Evolutionary conservation across 2,797 vertebrate genomes (phyloP).

Genomic region (Clamator glandarius): DNA sequence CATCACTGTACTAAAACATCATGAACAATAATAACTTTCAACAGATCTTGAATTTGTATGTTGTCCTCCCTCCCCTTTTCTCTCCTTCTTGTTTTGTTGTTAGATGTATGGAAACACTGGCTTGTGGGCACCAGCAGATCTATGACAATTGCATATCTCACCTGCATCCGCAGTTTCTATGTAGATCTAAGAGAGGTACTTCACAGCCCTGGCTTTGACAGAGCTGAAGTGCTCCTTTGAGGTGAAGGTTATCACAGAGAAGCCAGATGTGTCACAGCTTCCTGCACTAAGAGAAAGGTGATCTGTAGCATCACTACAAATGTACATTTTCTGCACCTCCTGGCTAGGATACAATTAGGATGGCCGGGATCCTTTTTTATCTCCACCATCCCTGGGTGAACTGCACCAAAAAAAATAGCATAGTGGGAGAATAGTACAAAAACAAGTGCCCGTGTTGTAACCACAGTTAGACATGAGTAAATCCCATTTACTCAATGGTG

Average conservation of each 20-base stretch:
- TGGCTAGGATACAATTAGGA: too few species aligned
- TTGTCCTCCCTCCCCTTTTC: rapidly evolving
- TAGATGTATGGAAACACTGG: too few species aligned
- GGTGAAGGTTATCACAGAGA: background rate
- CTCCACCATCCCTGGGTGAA: background rate
- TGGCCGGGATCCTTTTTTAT: too few species aligned
- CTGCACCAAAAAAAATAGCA: background rate
- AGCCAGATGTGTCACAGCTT: too few species aligned
- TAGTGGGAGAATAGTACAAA: background rate
- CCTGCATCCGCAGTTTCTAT: background rate
- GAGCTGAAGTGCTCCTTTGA: background rate
- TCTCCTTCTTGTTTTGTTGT: too few species aligned
- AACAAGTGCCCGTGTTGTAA: rapidly evolving
- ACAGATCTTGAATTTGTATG: background rate
- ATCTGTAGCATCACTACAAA: too few species aligned
- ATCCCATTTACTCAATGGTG: background rate
- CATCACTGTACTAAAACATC: background rate
- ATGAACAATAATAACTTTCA: background rate
- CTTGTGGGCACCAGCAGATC: rapidly evolving
- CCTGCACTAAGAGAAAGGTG: too few species aligned
- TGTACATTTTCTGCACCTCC: too few species aligned
- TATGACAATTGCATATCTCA: background rate
- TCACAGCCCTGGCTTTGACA: background rate
- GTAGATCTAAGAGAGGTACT: background rate
- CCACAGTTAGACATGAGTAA: background rate